These are phyloP conservation scores for Piezodorus guildinii DNA, from an alignment of 1,140 invertebrate species.

Conservation along the genomic window DNA sequence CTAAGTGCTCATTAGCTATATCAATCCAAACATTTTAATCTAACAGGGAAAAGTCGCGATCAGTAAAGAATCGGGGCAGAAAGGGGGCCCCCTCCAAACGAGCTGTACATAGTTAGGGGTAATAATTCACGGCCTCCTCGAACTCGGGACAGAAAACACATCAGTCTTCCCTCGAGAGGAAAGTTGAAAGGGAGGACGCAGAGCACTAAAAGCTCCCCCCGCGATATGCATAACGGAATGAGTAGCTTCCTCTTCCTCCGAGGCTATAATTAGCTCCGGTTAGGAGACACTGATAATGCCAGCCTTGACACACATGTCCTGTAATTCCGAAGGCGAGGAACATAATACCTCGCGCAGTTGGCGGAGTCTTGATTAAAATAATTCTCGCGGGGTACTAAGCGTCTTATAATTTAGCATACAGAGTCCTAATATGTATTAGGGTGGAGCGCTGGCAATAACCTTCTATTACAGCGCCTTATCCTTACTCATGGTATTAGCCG, in stretches of 20 bases:
- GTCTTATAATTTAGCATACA: conserved; percentile 16
- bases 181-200: background rate
- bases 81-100: no score
- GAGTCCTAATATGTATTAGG: conserved; percentile 9
- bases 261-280: background rate
- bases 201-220: no score
- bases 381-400: conserved; percentile 5
- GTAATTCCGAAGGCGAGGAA: background rate
- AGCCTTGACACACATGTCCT: no score
- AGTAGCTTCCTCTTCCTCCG: background rate
- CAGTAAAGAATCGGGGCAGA: no score
- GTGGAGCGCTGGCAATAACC: background rate
- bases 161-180: background rate
- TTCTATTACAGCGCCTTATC: no score
- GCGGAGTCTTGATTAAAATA: conserved; percentile 8
- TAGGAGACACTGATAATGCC: no score
- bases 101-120: no score
- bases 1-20: no score
- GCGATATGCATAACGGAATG: no score
- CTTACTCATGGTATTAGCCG: no score
- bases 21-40: no score
- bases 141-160: background rate
- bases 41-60: no score
- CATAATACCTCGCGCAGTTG: background rate
- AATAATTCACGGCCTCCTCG: background rate